Evolutionary conservation across 64 coral and sea anemone species (phyloP), one percentile per base, ranked within the genome.

Genomic region (Astreopora myriophthalma): DNA sequence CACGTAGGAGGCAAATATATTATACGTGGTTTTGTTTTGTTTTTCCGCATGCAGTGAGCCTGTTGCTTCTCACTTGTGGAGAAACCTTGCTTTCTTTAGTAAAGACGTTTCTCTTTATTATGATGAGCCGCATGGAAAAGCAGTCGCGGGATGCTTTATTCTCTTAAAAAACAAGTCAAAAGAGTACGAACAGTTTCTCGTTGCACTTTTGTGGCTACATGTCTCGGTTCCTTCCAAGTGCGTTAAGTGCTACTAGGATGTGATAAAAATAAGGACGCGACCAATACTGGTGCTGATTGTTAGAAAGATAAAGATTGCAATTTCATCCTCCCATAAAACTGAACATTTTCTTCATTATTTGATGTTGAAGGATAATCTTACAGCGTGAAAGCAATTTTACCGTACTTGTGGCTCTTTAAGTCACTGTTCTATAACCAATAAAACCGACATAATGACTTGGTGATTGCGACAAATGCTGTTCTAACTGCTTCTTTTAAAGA

Each of bases 401-500:
- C 34, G 33, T 83, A 83, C 58, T 83, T 83, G 79, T 63, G 32
- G 79, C 79, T 83, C 79, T 57, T 83, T 83, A 83, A 83, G 19
- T 83, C 79, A 39, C 79, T 20, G 79, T 83, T 83, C 79, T 33
- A 83, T 83, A 63, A 83, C 79, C 79, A 83, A 83, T 83, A 83
- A 83, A 83, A 83, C 79, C 44, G 75, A 67, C 89, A 82, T 91
- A 91, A 91, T 91, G 79, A 91, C 89, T 58, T 24, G 66, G 76
- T 91, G 79, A 91, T 91, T 91, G 89, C 89, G 68, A 52, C 79
- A 91, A 91, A 91, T 91, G 76, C 89, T 91, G 62, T 46, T 91
- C 82, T 81, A 91, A 91, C 89, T 91, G 66, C 89, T 91, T 81
- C 65, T 91, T 91, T 80, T 91, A 83, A 91, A 83, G 89, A 83